phyloP scores from a whole-genome alignment of 2,797 vertebrate species.

The Alcedo atthis region DNA sequence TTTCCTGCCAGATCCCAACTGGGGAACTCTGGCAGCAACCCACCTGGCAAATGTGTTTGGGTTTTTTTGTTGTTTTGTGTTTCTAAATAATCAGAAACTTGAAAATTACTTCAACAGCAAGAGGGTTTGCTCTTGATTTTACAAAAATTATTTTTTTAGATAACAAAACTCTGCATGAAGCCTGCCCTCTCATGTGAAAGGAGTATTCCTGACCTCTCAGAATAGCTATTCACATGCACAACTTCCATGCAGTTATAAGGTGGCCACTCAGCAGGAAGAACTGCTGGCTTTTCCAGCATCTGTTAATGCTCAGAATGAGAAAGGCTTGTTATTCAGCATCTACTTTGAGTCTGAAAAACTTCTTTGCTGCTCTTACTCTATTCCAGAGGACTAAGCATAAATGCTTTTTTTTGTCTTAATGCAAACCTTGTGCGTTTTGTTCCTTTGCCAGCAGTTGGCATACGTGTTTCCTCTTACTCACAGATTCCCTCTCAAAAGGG shows the following conservation, averaged over 20 bases:
- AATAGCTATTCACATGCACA: not conserved
- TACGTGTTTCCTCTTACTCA: conserved; percentile 34
- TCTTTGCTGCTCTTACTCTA: not conserved
- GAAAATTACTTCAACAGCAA: not conserved
- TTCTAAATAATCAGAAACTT: not conserved
- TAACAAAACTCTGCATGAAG: not conserved
- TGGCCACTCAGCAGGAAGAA: not conserved
- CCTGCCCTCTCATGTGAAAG: not conserved
- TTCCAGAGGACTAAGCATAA: not conserved
- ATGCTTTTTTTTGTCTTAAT: not conserved
- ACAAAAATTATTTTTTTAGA: not conserved
- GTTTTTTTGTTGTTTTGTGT: too few species aligned
- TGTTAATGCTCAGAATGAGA: not conserved
- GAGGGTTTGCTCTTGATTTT: conserved; percentile 1
- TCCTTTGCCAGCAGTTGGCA: not conserved
- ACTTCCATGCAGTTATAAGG: not conserved
- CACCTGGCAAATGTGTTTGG: not conserved
- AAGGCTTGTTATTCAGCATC: not conserved
- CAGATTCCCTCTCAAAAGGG: conserved; percentile 29
- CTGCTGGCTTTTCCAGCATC: not conserved
- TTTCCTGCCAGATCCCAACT: not conserved
- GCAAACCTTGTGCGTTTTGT: not conserved
- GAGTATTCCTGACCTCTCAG: not conserved
- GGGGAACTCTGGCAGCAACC: not conserved
- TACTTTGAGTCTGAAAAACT: not conserved